Percentiles rank a stretch among this genome's conserved stretches.
These are phyloP conservation scores for Microctonus brassicae DNA, from an alignment of 2,888 invertebrate genomes.

Conservation along the genomic window DNA sequence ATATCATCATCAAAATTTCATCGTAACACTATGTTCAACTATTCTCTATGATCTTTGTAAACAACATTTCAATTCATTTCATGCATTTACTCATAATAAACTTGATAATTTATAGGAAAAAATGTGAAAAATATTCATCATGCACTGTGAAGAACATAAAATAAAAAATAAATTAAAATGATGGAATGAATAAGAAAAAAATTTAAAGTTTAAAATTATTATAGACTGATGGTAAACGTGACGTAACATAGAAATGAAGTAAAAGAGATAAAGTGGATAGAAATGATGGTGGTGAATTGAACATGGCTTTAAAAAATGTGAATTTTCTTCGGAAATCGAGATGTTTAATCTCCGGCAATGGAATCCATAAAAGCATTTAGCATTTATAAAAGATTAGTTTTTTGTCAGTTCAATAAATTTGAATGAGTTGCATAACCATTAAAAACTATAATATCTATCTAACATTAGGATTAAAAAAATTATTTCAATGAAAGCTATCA, in stretches of 20 bases:
- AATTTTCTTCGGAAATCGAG: constrained; percentile 8
- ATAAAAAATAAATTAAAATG: too few relatives aligned
- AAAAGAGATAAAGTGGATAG: not conserved
- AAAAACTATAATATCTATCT: constrained; percentile 1
- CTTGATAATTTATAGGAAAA: too few relatives aligned
- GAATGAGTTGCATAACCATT: constrained; percentile 10
- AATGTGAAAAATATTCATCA: too few relatives aligned
- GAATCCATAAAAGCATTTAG: not conserved
- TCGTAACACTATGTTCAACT: not conserved
- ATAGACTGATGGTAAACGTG: too few relatives aligned
- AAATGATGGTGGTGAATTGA: too few relatives aligned
- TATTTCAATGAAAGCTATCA: not conserved
- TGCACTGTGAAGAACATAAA: too few relatives aligned
- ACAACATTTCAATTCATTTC: not conserved
- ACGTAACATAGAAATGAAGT: not conserved
- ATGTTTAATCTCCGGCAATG: constrained; percentile 10
- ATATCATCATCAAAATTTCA: not conserved
- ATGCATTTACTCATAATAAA: not conserved
- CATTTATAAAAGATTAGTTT: not conserved
- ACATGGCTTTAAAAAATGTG: not conserved
- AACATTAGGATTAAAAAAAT: not conserved
- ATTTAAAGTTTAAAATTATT: too few relatives aligned
- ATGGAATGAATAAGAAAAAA: too few relatives aligned
- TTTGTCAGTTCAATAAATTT: not conserved
- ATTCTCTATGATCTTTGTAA: not conserved